These are phyloP conservation scores for Gastrophryne carolinensis DNA, from an alignment of 2,797 vertebrate species.

Conservation along the genomic window DNA sequence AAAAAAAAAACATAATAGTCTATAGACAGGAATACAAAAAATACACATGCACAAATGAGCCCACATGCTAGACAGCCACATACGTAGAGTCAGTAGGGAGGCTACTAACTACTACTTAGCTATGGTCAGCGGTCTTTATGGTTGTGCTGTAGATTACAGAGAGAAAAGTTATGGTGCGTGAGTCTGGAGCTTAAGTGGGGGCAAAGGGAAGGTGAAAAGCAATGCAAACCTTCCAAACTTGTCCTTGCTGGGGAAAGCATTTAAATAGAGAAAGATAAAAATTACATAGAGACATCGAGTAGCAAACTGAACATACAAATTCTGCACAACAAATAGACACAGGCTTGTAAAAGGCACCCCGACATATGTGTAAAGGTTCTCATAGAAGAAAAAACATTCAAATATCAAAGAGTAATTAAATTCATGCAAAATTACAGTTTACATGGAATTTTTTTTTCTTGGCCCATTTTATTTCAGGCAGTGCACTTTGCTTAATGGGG, in stretches of 20 bases:
- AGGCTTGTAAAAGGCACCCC: constrained; percentile 2
- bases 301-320: constrained; percentile 70
- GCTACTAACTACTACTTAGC: constrained; percentile 52
- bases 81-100: constrained; percentile 55
- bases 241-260: constrained; percentile 99
- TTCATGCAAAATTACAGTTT: too few species aligned
- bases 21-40: not conserved
- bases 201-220: constrained; percentile 98
- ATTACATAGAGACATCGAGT: constrained; percentile 86
- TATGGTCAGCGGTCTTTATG: constrained; percentile 63
- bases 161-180: constrained; percentile 82
- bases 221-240: constrained; percentile 99
- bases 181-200: constrained; percentile 79
- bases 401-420: too few species aligned
- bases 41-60: constrained; percentile 63
- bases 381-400: too few species aligned
- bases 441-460: too few species aligned
- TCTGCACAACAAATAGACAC: constrained; percentile 13
- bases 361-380: not conserved
- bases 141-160: constrained; percentile 71
- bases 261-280: constrained; percentile 97
- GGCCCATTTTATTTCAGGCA: too few species aligned
- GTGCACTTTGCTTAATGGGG: too few species aligned
- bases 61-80: constrained; percentile 56
- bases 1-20: constrained; percentile 27